Percentiles rank a stretch among this genome's conserved stretches.
These are phyloP conservation scores for Ageneiosus marmoratus DNA, from an alignment of 2,113 vertebrate genomes.

Conservation along the genomic window DNA sequence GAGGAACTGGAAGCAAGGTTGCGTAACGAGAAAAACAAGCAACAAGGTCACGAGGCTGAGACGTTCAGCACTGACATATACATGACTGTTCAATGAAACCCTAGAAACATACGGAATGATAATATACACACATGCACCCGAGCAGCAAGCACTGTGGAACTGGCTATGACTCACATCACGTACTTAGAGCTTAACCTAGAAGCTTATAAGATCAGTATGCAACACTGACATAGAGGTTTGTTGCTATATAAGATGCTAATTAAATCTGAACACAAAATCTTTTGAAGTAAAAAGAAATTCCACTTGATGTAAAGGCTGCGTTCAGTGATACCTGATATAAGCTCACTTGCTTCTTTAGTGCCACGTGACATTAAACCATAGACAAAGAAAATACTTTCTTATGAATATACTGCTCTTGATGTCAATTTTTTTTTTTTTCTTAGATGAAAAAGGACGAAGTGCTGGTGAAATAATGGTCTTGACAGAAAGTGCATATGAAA, in stretches of 20 bases:
- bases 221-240: neutral
- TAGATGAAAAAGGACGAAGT: too few relatives aligned
- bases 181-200: neutral
- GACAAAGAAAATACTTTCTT: neutral
- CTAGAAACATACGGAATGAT: neutral
- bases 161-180: neutral
- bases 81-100: constrained; percentile 7
- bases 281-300: neutral
- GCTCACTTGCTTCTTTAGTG: neutral
- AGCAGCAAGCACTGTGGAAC: neutral
- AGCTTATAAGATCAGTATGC: neutral
- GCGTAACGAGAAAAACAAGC: constrained; percentile 54
- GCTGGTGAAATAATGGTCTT: neutral
- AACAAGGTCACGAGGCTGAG: constrained; percentile 7
- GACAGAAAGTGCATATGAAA: neutral
- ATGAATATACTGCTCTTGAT: neutral
- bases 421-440: neutral
- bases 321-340: neutral
- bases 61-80: neutral
- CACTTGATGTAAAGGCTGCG: neutral
- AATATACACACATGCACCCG: neutral
- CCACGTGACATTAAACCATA: neutral
- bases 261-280: neutral
- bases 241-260: neutral
- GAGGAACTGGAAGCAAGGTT: constrained; percentile 1